Base-by-base conservation (phyloP, 2,113 vertebrate species). In the Tor tambroides region DNA sequence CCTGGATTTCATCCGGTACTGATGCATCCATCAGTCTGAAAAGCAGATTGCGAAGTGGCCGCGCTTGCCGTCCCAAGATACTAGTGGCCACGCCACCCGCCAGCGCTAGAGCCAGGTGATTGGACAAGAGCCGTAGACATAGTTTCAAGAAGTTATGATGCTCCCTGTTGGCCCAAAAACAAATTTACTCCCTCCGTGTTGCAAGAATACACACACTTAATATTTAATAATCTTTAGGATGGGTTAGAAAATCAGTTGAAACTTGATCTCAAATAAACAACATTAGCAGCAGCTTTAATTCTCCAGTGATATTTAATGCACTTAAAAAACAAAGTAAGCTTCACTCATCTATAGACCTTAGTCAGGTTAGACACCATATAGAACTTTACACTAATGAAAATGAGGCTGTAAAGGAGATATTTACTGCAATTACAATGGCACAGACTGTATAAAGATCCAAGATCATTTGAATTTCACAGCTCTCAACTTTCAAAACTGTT, bases 1-100 rank as follows among this genome's bases (percentile, higher is more conserved):
- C 98, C 88, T 99, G 98, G 88, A 99, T 99, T 94, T 99, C 97
- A 92, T 99, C 98, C 32, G 98, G 98, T 28, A 99, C 98, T n/a
- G 98, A 98, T 1, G 98, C 97, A 88, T 99, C 98, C 98, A 99
- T 99, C 89, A 99, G 90, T 41, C 98, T 96, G 85, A 99, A 99
- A 3, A 99, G 94, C 21, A 99, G 93, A 91, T 99, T 99, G 85
- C 98, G 94, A 89, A 99, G 96, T 0, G 98, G 98, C 43, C 98
- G 94, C 4, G 98, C 98, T 90, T 99, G 98, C 41, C 97, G 95
- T 17, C 98, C 98, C 84, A 99, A 94, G 87, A 99, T 99, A 88
- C 98, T 99, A 2, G 98, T 99, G 88, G 98, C 98, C 82, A 99
- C 98, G 21, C 98, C 98, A 86, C 98, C 98, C 0, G 98, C 98